Evolutionary conservation across 2,888 invertebrate species (phyloP).

Genomic region (Ceramica pisi): DNA sequence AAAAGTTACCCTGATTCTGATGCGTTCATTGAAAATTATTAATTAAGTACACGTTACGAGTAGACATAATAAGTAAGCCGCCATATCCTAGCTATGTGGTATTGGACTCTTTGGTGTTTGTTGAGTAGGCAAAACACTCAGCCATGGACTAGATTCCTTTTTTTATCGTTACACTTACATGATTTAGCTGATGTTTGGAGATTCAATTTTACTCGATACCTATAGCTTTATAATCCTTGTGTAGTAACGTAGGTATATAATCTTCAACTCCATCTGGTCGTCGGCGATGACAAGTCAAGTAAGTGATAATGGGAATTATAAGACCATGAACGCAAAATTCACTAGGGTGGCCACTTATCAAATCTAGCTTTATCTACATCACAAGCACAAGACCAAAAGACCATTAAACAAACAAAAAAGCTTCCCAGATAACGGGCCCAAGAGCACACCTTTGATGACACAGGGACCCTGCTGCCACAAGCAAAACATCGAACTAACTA

Average conservation of each 20-base stretch:
- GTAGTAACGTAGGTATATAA: not conserved
- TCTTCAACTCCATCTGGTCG: not conserved
- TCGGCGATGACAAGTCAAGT: not conserved
- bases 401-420: not conserved
- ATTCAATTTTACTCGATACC: not conserved
- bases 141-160: not conserved
- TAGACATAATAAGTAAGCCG: no score
- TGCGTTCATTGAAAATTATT: not conserved
- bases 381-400: not conserved
- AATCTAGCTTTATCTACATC: not conserved
- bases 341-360: not conserved
- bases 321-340: not conserved
- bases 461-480: conserved; percentile 19
- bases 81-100: not conserved
- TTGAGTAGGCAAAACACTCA: not conserved
- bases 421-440: not conserved
- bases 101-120: not conserved
- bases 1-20: conserved; percentile 5
- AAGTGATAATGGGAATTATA: not conserved
- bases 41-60: not conserved
- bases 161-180: not conserved
- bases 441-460: not conserved
- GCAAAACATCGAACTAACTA: conserved; percentile 37
- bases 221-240: not conserved
- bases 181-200: not conserved